Evolutionary conservation across 2,113 vertebrate species (phyloP).

Genomic region (Osmerus eperlanus): DNA sequence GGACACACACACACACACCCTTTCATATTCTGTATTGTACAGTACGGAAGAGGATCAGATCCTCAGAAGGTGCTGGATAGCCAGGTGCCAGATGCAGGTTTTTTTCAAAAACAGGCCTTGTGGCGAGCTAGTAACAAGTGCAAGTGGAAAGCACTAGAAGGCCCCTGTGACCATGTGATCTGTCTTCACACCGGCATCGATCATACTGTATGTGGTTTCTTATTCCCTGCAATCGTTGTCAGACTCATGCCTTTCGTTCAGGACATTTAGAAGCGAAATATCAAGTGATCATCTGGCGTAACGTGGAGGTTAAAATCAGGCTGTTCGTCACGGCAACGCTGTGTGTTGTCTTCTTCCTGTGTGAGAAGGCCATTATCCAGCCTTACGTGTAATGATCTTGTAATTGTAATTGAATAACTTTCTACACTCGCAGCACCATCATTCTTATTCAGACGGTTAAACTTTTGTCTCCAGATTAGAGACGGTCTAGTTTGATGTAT

Average conservation of each 20-base stretch:
- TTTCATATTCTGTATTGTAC: constrained; percentile 8
- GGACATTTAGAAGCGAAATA: neutral
- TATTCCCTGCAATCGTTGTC: neutral
- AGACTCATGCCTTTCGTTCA: neutral
- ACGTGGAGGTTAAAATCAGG: neutral
- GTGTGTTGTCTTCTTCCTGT: too few relatives aligned
- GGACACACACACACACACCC: constrained; percentile 1
- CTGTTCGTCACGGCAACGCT: too few relatives aligned
- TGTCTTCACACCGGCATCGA: neutral
- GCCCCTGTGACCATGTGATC: neutral
- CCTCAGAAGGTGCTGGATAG: neutral
- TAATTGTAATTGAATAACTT: neutral
- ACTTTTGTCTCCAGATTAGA: neutral
- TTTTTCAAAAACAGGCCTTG: neutral
- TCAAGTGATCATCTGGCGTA: neutral
- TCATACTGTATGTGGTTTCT: neutral
- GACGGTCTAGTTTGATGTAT: neutral
- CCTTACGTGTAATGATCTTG: neutral
- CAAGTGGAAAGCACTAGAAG: constrained; percentile 10
- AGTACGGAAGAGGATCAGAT: constrained; percentile 7
- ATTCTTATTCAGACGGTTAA: neutral
- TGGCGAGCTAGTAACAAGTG: neutral
- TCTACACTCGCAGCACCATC: neutral
- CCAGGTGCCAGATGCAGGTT: neutral
- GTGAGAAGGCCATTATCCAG: neutral